Evolutionary conservation across 23 tunicate species (phyloP), one percentile per base, ranked within the genome.

Genomic region (Trididemnum miniatum): DNA sequence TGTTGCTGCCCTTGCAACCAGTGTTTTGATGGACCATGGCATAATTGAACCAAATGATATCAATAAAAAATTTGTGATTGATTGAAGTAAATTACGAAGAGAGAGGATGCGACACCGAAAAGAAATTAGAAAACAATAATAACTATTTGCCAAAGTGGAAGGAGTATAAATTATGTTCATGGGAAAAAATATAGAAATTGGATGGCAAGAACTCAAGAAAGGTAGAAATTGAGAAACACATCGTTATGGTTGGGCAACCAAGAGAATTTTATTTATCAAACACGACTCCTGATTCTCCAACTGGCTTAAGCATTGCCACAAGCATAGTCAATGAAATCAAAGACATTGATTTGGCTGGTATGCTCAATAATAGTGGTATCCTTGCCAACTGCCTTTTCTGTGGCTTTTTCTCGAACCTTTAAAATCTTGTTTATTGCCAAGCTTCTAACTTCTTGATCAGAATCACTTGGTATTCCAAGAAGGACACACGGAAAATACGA

Each of bases 111-210:
- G 39, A 20, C 12, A 49, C 7, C 22, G 77, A 71, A 30, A 4
- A 30, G 9, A 27, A 49, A 49, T 18, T 9, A 18, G 18, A 49
- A 18, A n/a, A n/a, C n/a, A 49, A 18, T 9, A 9, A 31, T 34
- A 7, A 71, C 20, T 30, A 20, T 26, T 71, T 15, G 31, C 24
- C 4, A 20, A 30, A 20, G 77, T 71, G 7, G 49, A 30, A 5
- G 77, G 77, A 9, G 24, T 71, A 4, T n/a, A n/a, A n/a, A n/a
- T n/a, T 71, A 71, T 20, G 7, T 71, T 33, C 40, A 71, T 71
- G 77, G 77, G 7, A 4, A 40, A 26, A 71, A 71, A 71, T 38
- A 71, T 33, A 40, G 15, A 24, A 31, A 38, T 5, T n/a, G n/a
- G n/a, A n/a, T n/a, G n/a, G n/a, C n/a, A n/a, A n/a, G n/a, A n/a